These are phyloP conservation scores for Teleogryllus oceanicus DNA, from an alignment of 2,888 invertebrate species.

Conservation along the genomic window DNA sequence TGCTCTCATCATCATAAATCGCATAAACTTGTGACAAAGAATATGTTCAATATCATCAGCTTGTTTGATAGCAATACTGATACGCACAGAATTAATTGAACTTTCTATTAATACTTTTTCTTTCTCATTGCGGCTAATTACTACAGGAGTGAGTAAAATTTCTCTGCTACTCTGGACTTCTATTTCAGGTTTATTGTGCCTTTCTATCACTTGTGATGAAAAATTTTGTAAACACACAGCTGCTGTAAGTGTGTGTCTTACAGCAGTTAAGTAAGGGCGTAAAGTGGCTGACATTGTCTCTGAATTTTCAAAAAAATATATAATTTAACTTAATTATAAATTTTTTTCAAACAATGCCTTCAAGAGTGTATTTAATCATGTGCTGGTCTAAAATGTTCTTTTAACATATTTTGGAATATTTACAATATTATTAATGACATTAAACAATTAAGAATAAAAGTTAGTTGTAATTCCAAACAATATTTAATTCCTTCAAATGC, in stretches of 20 bases:
- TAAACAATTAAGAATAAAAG: too few relatives aligned
- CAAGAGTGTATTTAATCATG: too few relatives aligned
- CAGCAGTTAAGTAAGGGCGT: conserved; percentile 91
- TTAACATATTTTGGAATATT: too few relatives aligned
- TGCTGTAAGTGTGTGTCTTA: conserved; percentile 90
- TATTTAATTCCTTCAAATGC: too few relatives aligned
- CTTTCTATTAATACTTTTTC: conserved; percentile 96
- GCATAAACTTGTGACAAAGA: conserved; percentile 85
- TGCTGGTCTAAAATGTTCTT: too few relatives aligned
- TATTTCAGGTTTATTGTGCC: conserved; percentile 99
- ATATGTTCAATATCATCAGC: conserved; percentile 91
- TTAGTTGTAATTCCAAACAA: too few relatives aligned
- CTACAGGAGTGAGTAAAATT: conserved; percentile 88
- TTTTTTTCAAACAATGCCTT: too few relatives aligned
- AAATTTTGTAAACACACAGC: conserved; percentile 99
- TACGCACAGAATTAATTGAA: conserved; percentile 94
- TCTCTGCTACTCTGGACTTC: conserved; percentile 92
- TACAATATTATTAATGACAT: too few relatives aligned
- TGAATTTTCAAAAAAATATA: too few relatives aligned
- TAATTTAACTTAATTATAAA: too few relatives aligned
- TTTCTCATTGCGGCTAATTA: conserved; percentile 95
- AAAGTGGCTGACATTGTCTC: conserved; percentile 73
- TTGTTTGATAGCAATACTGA: conserved; percentile 96
- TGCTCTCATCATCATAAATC: conserved; percentile 99
- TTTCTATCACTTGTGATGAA: conserved; percentile 96